Base-by-base conservation (phyloP, 1,140 invertebrate genomes). In the Bombus breviceps region DNA sequence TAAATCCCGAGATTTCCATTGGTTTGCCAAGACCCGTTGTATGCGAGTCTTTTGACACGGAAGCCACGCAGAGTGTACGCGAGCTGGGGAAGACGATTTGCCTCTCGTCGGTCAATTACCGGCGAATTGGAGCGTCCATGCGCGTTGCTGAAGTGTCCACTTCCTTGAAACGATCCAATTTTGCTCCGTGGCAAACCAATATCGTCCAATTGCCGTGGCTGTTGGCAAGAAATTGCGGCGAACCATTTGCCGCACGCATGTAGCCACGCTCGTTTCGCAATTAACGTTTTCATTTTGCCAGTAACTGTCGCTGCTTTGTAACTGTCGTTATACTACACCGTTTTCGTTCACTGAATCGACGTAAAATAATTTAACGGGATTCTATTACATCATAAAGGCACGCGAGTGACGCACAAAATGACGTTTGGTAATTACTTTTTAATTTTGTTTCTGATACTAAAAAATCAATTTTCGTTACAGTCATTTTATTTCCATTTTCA, bases 101-200 rank as follows among this genome's bases (percentile, higher is more conserved):
- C 47, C 41, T 64, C 83, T 73, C 68, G 83, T 80, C 64, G 74
- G 37, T 88, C 87, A 88, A 89, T 90, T 86, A 81, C 81, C 71
- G n/a, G 81, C 53, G 81, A 89, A 89, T 89, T 90, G 81, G 68
- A 79, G 66, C 88, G 64, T 86, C 83, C 68, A 77, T 57, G 77
- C 87, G 62, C 85, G 81, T 13, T 28, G 69, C 47, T 79, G 83
- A 83, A 89, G 85, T 87, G 79, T 57, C 64, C 85, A 81, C 81
- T 90, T 90, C 88, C 88, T 86, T 74, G 85, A 87, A 90, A 90
- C 83, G 89, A 86, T 81, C 79, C 89, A 90, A 90, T 90, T 90
- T 66, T 73, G 47, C 59, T 32, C 57, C 37, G 85, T 57, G 34
- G 34, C 85, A 81, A 78, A 77, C 88, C 81, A 89, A 89, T 90